phyloP scores from a whole-genome alignment of 2,797 vertebrate genomes.

The Arctocebus calabarensis region DNA sequence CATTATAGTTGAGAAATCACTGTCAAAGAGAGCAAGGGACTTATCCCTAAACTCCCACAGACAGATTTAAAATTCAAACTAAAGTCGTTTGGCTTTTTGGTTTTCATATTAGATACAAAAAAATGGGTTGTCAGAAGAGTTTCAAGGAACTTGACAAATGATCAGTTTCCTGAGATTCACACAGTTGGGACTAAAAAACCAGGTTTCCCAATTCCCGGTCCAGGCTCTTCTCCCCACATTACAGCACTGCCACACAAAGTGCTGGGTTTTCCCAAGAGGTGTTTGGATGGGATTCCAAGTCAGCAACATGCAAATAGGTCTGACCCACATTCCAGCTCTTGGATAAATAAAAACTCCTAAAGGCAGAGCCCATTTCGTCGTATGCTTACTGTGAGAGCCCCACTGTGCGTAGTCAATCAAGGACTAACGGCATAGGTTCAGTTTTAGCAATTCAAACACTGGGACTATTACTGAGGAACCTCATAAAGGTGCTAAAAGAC shows the following conservation, averaged over 20 bases:
- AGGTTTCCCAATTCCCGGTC: constrained; percentile 38
- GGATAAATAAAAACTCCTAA: constrained; percentile 71
- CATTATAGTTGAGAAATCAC: background rate
- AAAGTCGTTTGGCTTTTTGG: constrained; percentile 15
- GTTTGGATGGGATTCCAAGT: constrained; percentile 68
- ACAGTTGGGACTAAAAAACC: background rate
- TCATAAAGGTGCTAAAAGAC: background rate
- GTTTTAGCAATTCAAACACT: constrained; percentile 29
- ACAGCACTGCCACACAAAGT: constrained; percentile 69
- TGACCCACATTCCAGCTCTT: constrained; percentile 76
- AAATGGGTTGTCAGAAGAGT: constrained; percentile 33
- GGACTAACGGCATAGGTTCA: background rate
- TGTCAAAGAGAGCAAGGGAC: background rate
- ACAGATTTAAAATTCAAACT: constrained; percentile 53
- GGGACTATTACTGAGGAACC: background rate
- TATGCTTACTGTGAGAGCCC: constrained; percentile 62
- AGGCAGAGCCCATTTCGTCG: constrained; percentile 61
- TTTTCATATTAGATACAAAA: constrained; percentile 31
- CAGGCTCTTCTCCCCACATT: constrained; percentile 31
- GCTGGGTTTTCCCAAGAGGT: constrained; percentile 72
- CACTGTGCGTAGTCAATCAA: constrained; percentile 45
- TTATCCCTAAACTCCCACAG: background rate
- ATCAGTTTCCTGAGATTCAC: constrained; percentile 33
- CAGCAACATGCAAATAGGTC: constrained; percentile 69
- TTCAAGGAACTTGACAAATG: constrained; percentile 63